Evolutionary conservation across 2,113 vertebrate genomes (phyloP), one percentile per base, ranked within the genome.

Genomic region (Etheostoma cragini): DNA sequence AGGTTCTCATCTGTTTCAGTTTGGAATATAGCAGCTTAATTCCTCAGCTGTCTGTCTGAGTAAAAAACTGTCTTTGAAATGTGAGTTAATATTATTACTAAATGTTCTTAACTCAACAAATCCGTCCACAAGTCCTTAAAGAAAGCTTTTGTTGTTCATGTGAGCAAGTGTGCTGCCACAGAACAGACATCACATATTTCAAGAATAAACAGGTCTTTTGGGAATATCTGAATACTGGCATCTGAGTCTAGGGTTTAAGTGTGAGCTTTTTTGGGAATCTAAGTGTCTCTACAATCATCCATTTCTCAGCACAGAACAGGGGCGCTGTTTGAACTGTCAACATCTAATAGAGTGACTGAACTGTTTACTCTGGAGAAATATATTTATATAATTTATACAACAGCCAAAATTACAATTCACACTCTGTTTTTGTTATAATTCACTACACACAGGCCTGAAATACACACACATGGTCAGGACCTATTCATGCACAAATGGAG

Each of bases 201-300:
- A 14, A 50, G 38, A 72, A 79, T 53, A 89, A 67, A 60, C 50
- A 30, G 26, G 63, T 38, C 75, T 76, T 26, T 10, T 72, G 81
- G 81, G 88, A 71, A 83, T 63, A 88, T 69, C 75, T 88, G 81
- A 82, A 76, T 8, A 5, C 65, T 77, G 69, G 46, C 69, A 79
- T 73, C 75, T 68, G 75, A 72, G 76, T 16, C 10, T 16, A 10
- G 54, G 47, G 8, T 14, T 3, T 42, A 38, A 53, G 53, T 45
- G 71, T 16, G 49, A 78, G 77, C 76, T 89, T 80, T 88, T 87
- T 81, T 81, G 6, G 74, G 84, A 87, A 62, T 53, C 47, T 3
- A 15, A 62, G 13, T 52, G 58, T 50, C 35, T 78, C 78, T 68
- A 42, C 70, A 72, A 81, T 83, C 71, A 73, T 65, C 33, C 14